Conservation (phyloP, 2,888 invertebrate genomes). For the Nephrotoma appendiculata region DNA sequence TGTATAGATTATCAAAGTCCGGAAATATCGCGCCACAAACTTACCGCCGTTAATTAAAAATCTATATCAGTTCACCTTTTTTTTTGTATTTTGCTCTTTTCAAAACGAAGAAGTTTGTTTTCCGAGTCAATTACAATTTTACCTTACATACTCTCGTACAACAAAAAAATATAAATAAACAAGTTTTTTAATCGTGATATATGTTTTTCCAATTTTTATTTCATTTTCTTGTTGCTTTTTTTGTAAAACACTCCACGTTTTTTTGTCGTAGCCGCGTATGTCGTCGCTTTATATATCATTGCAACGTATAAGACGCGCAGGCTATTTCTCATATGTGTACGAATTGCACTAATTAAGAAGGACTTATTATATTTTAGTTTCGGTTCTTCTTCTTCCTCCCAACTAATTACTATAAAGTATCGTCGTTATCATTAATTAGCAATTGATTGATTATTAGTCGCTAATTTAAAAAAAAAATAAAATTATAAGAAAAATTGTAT, state of each 20-base stretch:
- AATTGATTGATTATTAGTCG: constrained; percentile 4
- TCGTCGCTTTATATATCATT: neutral
- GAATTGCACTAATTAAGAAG: constrained; percentile 1
- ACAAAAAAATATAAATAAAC: neutral
- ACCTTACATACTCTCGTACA: too few relatives aligned
- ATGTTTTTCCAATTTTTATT: neutral
- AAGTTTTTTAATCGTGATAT: neutral
- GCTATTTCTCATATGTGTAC: neutral
- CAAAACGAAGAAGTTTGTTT: neutral
- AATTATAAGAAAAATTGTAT: neutral
- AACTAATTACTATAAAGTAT: constrained; percentile 4
- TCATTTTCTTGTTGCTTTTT: neutral
- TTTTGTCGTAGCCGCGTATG: neutral
- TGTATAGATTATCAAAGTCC: neutral
- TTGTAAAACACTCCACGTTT: neutral
- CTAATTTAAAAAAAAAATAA: neutral
- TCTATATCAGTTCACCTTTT: neutral
- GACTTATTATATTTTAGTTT: neutral
- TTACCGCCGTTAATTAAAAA: neutral
- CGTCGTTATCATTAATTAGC: constrained; percentile 4
- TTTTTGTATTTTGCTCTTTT: neutral
- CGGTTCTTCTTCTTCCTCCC: neutral
- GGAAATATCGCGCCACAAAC: neutral
- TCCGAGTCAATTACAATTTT: neutral
- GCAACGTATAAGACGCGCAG: neutral